Evolutionary conservation across 2,113 vertebrate species (phyloP).

Genomic region (Hypanus sabinus): DNA sequence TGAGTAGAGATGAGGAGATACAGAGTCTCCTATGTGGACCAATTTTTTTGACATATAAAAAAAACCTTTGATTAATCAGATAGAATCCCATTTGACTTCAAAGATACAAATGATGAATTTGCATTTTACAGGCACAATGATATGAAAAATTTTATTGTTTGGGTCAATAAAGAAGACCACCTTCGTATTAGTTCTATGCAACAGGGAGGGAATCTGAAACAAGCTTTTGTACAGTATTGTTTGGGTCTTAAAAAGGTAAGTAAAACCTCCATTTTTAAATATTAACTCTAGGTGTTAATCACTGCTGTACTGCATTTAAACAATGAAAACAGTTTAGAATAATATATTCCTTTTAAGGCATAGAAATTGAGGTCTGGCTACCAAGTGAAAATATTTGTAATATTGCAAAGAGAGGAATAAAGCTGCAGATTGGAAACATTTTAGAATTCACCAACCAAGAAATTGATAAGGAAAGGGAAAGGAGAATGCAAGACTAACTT

Average conservation of each 20-base stretch:
- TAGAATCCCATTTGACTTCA: neutral
- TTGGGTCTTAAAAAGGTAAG: conserved; percentile 24
- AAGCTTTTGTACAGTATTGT: conserved; percentile 47
- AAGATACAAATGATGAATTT: neutral
- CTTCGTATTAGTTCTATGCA: conserved; percentile 48
- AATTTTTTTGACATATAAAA: neutral
- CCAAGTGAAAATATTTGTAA: neutral
- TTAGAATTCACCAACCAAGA: too few relatives aligned
- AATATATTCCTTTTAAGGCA: neutral
- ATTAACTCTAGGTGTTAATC: neutral
- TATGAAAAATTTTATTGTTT: conserved; percentile 49
- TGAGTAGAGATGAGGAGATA: neutral
- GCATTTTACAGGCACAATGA: conserved; percentile 49
- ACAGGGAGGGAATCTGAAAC: conserved; percentile 47
- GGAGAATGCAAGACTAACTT: too few relatives aligned
- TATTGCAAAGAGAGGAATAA: too few relatives aligned
- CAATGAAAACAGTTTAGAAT: too few relatives aligned
- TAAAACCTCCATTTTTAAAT: neutral
- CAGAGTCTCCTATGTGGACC: neutral
- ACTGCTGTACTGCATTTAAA: neutral
- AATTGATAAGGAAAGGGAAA: too few relatives aligned
- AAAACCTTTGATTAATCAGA: neutral
- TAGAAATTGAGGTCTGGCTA: neutral
- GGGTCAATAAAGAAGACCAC: conserved; percentile 60
- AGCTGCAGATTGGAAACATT: too few relatives aligned